These are phyloP conservation scores for Bombus breviceps DNA, from an alignment of 1,140 invertebrate genomes.

Conservation along the genomic window DNA sequence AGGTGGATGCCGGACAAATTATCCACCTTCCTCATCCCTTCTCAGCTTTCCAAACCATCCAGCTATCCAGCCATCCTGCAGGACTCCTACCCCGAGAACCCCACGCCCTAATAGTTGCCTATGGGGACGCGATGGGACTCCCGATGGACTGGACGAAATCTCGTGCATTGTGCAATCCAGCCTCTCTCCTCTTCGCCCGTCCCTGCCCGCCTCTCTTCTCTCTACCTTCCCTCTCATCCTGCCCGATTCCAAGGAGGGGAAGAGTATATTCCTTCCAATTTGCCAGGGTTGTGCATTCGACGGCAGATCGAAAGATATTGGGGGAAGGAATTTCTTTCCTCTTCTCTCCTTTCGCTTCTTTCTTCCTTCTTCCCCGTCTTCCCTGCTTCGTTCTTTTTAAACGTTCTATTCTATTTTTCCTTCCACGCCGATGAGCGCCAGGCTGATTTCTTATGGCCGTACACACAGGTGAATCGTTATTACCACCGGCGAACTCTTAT, in stretches of 20 bases:
- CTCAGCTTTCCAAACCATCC: slow-evolving; percentile 54
- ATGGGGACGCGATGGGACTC: slow-evolving; percentile 72
- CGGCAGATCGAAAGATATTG: slow-evolving; percentile 66
- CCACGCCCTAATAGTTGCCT: slow-evolving; percentile 73
- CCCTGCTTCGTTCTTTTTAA: too few species aligned
- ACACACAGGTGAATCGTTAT: slow-evolving; percentile 40
- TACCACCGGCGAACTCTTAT: neutral
- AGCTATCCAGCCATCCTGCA: slow-evolving; percentile 55
- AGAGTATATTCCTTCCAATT: slow-evolving; percentile 66
- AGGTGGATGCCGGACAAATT: slow-evolving; percentile 75
- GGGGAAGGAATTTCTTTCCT: slow-evolving; percentile 56
- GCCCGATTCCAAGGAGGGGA: neutral
- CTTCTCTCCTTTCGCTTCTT: neutral
- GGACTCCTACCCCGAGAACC: slow-evolving; percentile 49
- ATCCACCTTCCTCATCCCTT: slow-evolving; percentile 72
- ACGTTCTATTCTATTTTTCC: slow-evolving; percentile 41
- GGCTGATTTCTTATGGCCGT: neutral
- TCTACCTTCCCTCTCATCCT: neutral
- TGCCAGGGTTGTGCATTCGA: slow-evolving; percentile 68
- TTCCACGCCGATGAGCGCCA: slow-evolving; percentile 15
- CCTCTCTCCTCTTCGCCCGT: neutral
- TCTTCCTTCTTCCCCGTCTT: neutral
- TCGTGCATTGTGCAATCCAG: slow-evolving; percentile 72
- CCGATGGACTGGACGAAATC: slow-evolving; percentile 75
- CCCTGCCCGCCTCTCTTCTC: too few species aligned